Conservation (phyloP, 2,797 vertebrate species). For the Anas acuta region DNA sequence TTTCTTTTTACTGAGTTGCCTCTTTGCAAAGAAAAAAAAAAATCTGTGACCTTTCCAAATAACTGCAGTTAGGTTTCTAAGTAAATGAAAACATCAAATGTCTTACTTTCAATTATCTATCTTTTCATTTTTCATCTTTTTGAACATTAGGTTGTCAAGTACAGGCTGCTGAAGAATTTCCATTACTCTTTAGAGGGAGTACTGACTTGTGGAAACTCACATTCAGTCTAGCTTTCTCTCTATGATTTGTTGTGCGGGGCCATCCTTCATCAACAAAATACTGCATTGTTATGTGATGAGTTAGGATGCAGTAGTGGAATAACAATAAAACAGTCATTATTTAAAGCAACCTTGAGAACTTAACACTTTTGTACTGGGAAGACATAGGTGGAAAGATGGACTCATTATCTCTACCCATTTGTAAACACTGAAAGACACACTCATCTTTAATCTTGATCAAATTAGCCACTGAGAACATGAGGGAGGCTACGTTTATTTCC, state of each 20-base stretch:
- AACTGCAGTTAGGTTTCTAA: background rate
- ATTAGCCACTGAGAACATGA: background rate
- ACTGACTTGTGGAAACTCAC: background rate
- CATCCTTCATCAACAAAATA: background rate
- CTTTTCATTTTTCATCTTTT: background rate
- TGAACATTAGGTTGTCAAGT: background rate
- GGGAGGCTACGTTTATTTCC: background rate
- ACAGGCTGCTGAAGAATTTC: background rate
- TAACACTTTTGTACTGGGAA: background rate
- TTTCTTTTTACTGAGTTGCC: background rate
- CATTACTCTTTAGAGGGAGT: background rate
- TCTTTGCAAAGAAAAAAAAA: background rate
- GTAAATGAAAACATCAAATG: background rate
- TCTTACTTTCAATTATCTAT: background rate
- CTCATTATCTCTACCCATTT: background rate
- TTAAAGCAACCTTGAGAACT: background rate
- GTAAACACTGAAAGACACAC: background rate
- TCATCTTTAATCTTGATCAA: background rate
- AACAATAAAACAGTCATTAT: background rate
- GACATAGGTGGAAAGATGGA: accelerated
- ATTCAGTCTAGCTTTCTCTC: background rate
- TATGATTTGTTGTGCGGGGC: background rate
- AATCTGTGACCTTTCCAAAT: background rate
- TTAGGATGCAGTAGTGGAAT: background rate
- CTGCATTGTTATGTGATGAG: no score